A percentile compares a stretch with the other conserved stretches of the same genome.
Conservation (phyloP, 2,113 vertebrate species). For the Ciconia stormi region DNA sequence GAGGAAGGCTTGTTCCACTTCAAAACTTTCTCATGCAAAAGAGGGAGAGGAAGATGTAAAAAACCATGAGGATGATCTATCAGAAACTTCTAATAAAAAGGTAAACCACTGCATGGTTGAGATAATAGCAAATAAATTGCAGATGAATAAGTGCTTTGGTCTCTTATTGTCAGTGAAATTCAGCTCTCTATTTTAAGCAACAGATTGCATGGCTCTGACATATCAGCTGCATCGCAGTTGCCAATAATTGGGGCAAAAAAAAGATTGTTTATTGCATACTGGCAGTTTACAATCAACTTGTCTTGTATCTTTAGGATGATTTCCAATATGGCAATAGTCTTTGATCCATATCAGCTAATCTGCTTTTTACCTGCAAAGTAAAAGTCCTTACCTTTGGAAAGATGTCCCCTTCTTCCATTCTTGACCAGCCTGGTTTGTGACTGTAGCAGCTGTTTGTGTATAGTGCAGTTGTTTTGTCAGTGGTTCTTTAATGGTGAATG, state of each 20-base stretch:
- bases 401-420: background rate
- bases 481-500: background rate
- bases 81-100: conserved; percentile 41
- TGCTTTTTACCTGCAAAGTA: background rate
- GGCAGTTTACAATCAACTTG: background rate
- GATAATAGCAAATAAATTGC: background rate
- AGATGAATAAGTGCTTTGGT: background rate
- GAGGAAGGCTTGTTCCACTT: background rate
- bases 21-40: background rate
- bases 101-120: conserved; percentile 13
- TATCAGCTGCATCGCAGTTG: background rate
- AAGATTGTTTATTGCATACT: background rate
- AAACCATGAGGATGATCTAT: background rate
- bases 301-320: background rate
- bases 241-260: background rate
- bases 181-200: background rate
- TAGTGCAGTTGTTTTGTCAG: background rate
- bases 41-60: background rate
- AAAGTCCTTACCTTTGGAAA: background rate
- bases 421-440: background rate
- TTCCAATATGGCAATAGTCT: background rate
- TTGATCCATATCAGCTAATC: background rate
- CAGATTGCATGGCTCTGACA: background rate
- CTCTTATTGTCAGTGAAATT: background rate
- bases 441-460: background rate